Percentiles rank a stretch among this genome's conserved stretches.
Conservation (phyloP, 2,797 vertebrate genomes). For the Phoxinus dragarum region DNA sequence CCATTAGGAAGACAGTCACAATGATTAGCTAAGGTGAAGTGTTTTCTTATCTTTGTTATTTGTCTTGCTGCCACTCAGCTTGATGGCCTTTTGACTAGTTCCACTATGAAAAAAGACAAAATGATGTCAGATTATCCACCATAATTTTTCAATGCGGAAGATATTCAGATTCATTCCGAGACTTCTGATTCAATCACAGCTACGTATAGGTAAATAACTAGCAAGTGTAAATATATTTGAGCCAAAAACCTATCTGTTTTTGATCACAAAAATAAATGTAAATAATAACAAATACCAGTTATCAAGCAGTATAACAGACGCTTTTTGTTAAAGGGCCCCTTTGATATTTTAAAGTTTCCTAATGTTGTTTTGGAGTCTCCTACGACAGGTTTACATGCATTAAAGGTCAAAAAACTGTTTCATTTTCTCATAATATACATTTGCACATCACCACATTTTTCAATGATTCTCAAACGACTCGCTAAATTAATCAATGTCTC, state of each 20-base stretch:
- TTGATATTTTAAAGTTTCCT: too few species aligned
- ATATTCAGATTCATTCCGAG: not conserved
- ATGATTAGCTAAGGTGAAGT: slow-evolving; percentile 33
- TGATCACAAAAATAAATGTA: not conserved
- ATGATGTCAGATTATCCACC: not conserved
- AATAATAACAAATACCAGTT: not conserved
- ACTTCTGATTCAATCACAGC: not conserved
- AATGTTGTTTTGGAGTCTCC: too few species aligned
- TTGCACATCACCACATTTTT: too few species aligned
- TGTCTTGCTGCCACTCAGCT: not conserved
- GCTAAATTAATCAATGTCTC: too few species aligned
- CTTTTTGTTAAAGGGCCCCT: not conserved
- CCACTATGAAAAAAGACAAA: not conserved
- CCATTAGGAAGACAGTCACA: slow-evolving; percentile 15
- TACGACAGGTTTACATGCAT: too few species aligned
- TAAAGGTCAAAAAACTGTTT: too few species aligned
- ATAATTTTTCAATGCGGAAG: not conserved
- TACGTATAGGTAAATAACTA: not conserved
- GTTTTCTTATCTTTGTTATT: slow-evolving; percentile 40
- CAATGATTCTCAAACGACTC: too few species aligned
- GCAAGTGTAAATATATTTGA: not conserved
- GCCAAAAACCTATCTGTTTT: not conserved
- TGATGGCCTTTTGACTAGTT: slow-evolving; percentile 7
- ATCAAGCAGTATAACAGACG: not conserved
- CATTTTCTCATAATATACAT: too few species aligned